Conservation (phyloP, 2,888 invertebrate genomes). For the Chaitophorus viminalis region DNA sequence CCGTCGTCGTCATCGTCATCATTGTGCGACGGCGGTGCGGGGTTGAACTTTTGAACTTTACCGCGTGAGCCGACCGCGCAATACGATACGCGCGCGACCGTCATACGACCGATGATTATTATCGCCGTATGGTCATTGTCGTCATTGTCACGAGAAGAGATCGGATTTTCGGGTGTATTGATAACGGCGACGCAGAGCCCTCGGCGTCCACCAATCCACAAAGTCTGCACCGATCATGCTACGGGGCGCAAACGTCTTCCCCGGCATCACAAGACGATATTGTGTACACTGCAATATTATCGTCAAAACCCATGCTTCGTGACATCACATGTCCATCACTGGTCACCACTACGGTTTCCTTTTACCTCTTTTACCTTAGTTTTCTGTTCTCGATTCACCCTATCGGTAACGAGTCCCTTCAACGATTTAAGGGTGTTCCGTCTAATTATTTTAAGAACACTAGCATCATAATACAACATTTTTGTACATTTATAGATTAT, state of each 20-base stretch:
- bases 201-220: neutral
- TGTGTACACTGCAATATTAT: neutral
- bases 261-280: neutral
- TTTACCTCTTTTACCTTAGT: neutral
- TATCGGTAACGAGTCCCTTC: too few species aligned
- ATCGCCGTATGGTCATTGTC: neutral
- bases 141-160: neutral
- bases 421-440: too few species aligned
- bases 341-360: too few species aligned
- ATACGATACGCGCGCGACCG: constrained; percentile 37
- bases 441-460: too few species aligned
- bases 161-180: constrained; percentile 8
- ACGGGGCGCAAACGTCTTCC: neutral
- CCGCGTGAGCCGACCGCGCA: constrained; percentile 74
- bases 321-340: neutral
- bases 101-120: constrained; percentile 5
- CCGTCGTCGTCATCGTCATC: neutral
- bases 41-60: constrained; percentile 63
- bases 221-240: too few species aligned
- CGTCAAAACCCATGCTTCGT: neutral
- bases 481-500: too few species aligned
- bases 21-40: neutral
- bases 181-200: neutral
- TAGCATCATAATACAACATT: too few species aligned
- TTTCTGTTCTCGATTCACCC: too few species aligned